phyloP scores from a whole-genome alignment of 2,113 vertebrate species.

The Stercorarius parasiticus region DNA sequence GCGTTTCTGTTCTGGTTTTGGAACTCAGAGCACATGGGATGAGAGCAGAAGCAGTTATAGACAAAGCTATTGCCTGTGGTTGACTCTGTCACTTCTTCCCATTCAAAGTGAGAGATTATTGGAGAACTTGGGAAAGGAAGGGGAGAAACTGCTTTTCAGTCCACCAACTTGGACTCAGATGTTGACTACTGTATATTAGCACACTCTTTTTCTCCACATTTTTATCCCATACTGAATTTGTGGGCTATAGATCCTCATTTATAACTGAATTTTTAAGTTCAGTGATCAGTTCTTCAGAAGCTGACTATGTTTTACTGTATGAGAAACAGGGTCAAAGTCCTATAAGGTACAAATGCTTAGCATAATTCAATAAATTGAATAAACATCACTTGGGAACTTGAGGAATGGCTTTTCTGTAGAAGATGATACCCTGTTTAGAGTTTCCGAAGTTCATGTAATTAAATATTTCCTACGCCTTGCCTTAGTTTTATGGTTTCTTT shows the following conservation, averaged over 20 bases:
- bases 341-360: neutral
- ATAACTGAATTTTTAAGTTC: neutral
- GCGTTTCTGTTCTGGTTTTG: neutral
- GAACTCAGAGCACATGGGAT: neutral
- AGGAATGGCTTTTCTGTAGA: neutral
- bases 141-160: neutral
- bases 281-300: neutral
- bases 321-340: neutral
- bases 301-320: neutral
- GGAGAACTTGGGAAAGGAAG: neutral
- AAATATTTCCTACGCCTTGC: neutral
- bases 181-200: neutral
- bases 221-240: neutral
- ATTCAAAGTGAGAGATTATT: neutral
- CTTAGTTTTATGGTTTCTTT: constrained; percentile 6
- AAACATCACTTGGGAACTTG: neutral
- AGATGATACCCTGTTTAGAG: neutral
- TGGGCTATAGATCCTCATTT: neutral
- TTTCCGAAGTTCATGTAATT: neutral
- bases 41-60: neutral
- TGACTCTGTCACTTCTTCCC: neutral
- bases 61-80: neutral
- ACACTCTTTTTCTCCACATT: neutral
- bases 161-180: neutral
- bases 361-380: neutral